Conservation (phyloP, 2,888 invertebrate species). For the Dicranocentrus wangi region DNA sequence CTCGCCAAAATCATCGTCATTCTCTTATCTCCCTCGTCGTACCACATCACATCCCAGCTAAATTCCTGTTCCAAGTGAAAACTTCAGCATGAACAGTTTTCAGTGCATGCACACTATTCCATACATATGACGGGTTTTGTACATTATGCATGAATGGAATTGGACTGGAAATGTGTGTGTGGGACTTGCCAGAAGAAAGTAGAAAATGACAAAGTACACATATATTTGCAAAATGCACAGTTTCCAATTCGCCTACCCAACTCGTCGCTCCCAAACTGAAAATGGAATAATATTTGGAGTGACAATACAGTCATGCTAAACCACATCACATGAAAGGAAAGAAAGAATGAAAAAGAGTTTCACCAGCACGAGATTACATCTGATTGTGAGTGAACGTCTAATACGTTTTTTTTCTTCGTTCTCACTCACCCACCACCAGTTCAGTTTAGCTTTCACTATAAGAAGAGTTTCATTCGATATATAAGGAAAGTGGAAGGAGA, state of each 20-base stretch:
- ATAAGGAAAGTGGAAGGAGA: no score
- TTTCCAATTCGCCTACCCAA: constrained; percentile 8
- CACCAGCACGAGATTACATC: constrained; percentile 14
- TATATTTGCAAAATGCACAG: constrained; percentile 1
- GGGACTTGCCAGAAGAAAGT: background rate
- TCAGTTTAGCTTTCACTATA: no score
- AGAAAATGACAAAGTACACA: constrained; percentile 5
- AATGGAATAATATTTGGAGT: constrained; percentile 23
- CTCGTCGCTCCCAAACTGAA: constrained; percentile 3
- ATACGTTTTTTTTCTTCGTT: constrained; percentile 13
- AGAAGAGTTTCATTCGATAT: no score
- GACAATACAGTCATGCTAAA: constrained; percentile 50
- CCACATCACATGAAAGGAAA: constrained; percentile 35
- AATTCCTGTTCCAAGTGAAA: no score
- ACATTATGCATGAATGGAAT: no score
- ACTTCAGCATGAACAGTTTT: no score
- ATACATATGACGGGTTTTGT: no score
- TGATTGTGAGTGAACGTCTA: background rate
- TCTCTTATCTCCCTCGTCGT: background rate
- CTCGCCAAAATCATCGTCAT: background rate
- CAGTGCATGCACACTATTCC: no score
- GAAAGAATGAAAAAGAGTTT: constrained; percentile 36
- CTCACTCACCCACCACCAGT: background rate
- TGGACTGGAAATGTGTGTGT: no score
- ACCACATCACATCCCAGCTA: background rate